Evolutionary conservation across 2,797 vertebrate species (phyloP).

Genomic region (Fundulus diaphanus): DNA sequence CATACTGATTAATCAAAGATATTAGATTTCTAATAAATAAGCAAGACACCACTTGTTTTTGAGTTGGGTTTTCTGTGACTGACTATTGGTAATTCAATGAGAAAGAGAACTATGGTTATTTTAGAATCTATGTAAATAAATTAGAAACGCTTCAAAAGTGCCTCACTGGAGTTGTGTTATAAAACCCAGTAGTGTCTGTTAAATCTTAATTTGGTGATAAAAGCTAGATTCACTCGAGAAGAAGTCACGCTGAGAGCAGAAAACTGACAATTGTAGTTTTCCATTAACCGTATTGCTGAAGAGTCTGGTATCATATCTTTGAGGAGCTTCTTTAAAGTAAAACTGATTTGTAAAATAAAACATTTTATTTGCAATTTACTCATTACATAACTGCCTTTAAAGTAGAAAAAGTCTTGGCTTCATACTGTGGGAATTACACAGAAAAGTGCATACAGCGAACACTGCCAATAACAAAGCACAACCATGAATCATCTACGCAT

Average conservation of each 20-base stretch:
- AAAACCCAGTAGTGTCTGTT: background rate
- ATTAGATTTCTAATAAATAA: background rate
- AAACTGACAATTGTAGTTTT: background rate
- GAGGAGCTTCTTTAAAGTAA: background rate
- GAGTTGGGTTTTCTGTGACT: background rate
- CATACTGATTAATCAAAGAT: background rate
- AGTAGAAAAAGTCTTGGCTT: background rate
- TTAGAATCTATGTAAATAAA: background rate
- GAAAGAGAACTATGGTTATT: background rate
- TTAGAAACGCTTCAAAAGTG: background rate
- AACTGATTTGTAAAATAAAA: background rate
- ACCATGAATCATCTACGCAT: conserved; percentile 31
- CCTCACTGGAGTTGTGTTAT: background rate
- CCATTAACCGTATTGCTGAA: background rate
- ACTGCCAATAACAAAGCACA: conserved; percentile 14
- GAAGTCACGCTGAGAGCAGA: background rate
- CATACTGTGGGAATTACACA: background rate
- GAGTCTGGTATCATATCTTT: background rate
- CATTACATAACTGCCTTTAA: background rate
- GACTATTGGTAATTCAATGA: background rate
- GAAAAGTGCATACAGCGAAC: conserved; percentile 9
- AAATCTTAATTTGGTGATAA: background rate
- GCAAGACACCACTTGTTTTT: too few species aligned
- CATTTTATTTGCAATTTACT: conserved; percentile 42
- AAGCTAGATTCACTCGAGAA: background rate